These are phyloP conservation scores for Cenopis cana DNA, from an alignment of 2,888 invertebrate species.

Conservation along the genomic window DNA sequence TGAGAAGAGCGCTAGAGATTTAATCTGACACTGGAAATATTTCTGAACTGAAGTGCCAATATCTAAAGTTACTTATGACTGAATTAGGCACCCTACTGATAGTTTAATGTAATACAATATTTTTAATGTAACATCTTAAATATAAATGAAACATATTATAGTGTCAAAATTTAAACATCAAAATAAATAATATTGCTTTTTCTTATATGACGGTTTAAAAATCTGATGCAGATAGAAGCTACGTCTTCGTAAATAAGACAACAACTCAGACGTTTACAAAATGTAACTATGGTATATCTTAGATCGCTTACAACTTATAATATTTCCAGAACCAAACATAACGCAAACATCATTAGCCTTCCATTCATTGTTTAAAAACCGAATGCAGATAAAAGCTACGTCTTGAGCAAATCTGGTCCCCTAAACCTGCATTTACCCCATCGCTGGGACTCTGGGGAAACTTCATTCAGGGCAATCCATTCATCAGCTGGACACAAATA, in stretches of 20 bases:
- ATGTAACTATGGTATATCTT: not conserved
- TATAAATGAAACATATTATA: no score
- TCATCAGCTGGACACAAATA: slow-evolving; percentile 59
- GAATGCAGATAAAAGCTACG: slow-evolving; percentile 24
- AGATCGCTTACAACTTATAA: not conserved
- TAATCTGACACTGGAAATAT: no score
- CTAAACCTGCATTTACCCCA: slow-evolving; percentile 41
- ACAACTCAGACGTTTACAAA: not conserved
- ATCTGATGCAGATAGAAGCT: slow-evolving; percentile 27
- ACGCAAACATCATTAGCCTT: not conserved
- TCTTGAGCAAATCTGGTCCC: slow-evolving; percentile 30
- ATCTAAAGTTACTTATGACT: no score
- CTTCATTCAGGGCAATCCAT: slow-evolving; percentile 47
- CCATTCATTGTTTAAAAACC: slow-evolving; percentile 13
- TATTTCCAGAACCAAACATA: not conserved
- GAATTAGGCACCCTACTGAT: no score
- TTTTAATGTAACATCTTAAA: no score
- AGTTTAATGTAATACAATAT: no score
- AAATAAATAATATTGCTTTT: no score
- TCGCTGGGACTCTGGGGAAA: slow-evolving; percentile 46
- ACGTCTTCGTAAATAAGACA: not conserved
- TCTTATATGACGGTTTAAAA: no score
- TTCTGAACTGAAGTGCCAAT: no score
- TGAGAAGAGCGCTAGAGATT: slow-evolving; percentile 7
- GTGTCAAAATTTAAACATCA: no score